These are phyloP conservation scores for Cardiocondyla obscurior DNA, from an alignment of 1,140 invertebrate species.

Conservation along the genomic window DNA sequence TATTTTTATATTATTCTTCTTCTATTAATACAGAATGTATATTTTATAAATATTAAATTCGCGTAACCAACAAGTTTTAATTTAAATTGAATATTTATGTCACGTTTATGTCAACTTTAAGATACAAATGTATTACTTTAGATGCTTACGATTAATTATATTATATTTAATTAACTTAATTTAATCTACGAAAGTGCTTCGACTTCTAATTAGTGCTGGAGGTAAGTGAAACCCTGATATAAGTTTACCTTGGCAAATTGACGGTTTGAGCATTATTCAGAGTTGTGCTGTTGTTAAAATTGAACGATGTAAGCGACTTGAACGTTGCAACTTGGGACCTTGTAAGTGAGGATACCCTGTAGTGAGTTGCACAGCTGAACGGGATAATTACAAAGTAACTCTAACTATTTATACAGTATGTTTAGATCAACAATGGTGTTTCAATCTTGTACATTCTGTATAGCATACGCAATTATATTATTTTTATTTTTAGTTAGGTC, in stretches of 20 bases:
- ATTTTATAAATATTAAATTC: background rate
- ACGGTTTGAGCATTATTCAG: slow-evolving; percentile 73
- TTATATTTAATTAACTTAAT: background rate
- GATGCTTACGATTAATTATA: background rate
- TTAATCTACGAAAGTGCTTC: background rate
- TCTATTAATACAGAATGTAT: background rate
- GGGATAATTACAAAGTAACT: slow-evolving; percentile 67
- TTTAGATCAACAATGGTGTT: background rate
- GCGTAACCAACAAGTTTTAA: background rate
- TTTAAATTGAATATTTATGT: background rate
- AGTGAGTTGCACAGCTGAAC: slow-evolving; percentile 81
- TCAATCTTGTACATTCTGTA: background rate
- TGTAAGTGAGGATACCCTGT: slow-evolving; percentile 85
- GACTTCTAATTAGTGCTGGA: slow-evolving; percentile 13
- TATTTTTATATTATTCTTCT: slow-evolving; percentile 12
- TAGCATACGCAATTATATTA: background rate
- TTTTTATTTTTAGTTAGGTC: background rate
- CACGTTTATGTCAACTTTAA: background rate
- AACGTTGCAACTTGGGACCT: slow-evolving; percentile 84
- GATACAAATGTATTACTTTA: background rate
- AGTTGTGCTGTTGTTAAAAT: slow-evolving; percentile 82
- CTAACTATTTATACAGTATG: slow-evolving; percentile 24
- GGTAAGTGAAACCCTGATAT: slow-evolving; percentile 30
- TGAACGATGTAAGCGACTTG: slow-evolving; percentile 84
- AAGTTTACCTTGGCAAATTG: slow-evolving; percentile 76